phyloP scores from a whole-genome alignment of 2,888 invertebrate genomes.

The Lasiommata megera region DNA sequence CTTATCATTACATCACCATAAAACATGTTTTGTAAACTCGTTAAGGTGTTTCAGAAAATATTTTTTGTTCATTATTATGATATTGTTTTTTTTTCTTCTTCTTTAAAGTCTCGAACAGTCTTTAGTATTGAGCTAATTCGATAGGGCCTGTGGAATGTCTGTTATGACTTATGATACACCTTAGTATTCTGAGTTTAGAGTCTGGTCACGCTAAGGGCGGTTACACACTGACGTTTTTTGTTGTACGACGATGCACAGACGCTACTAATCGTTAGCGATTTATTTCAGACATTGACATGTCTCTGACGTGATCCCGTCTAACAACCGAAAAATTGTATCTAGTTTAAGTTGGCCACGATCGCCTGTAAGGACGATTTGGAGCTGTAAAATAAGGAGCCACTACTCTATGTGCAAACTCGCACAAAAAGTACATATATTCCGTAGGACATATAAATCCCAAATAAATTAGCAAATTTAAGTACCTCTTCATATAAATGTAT shows the following conservation, averaged over 20 bases:
- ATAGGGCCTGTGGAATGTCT: conserved; percentile 75
- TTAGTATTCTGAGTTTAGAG: conserved; percentile 36
- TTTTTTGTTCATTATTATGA: conserved; percentile 56
- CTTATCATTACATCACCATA: conserved; percentile 76
- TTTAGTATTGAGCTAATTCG: conserved; percentile 76
- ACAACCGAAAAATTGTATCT: too few relatives aligned
- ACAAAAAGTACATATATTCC: too few relatives aligned
- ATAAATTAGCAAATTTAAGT: too few relatives aligned
- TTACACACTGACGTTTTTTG: conserved; percentile 24
- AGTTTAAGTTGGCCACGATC: too few relatives aligned
- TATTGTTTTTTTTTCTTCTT: conserved; percentile 57
- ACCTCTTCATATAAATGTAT: too few relatives aligned
- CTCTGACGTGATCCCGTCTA: background rate
- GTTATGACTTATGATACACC: conserved; percentile 55
- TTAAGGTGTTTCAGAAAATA: conserved; percentile 78
- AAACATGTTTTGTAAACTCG: conserved; percentile 73
- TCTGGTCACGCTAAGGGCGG: conserved; percentile 23
- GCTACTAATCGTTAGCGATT: conserved; percentile 1
- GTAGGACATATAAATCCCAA: too few relatives aligned
- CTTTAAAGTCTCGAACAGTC: conserved; percentile 75
- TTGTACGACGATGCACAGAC: conserved; percentile 5
- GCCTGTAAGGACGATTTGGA: too few relatives aligned
- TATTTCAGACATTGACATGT: background rate
- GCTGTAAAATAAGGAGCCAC: too few relatives aligned
- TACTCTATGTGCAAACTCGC: too few relatives aligned